phyloP scores from a whole-genome alignment of 2,888 invertebrate species.

The Machimus atricapillus region DNA sequence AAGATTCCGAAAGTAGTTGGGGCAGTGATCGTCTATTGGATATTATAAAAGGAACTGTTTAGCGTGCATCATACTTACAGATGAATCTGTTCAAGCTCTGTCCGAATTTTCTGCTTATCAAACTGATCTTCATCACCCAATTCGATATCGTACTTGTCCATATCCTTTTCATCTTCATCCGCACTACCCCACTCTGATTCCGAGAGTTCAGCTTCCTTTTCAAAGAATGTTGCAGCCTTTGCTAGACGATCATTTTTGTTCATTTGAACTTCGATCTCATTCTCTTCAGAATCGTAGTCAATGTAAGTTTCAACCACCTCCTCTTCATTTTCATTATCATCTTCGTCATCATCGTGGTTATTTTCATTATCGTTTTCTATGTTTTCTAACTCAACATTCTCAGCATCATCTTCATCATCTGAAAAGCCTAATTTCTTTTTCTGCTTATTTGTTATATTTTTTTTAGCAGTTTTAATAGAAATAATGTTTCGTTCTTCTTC shows the following conservation, averaged over 20 bases:
- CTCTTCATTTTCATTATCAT: conserved; percentile 50
- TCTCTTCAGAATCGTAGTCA: conserved; percentile 86
- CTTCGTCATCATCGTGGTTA: conserved; percentile 51
- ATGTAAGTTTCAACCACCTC: conserved; percentile 62
- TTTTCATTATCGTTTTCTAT: conserved; percentile 41
- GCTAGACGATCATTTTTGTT: conserved; percentile 57
- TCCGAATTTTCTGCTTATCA: conserved; percentile 77
- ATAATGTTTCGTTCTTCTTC: background rate
- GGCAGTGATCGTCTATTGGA: background rate
- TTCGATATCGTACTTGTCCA: conserved; percentile 83
- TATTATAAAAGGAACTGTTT: background rate
- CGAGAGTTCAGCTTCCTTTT: conserved; percentile 89
- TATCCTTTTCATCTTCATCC: conserved; percentile 83
- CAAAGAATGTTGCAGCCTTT: conserved; percentile 77
- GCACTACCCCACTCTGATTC: conserved; percentile 90
- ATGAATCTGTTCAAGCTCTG: conserved; percentile 85
- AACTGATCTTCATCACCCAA: conserved; percentile 84
- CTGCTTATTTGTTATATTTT: background rate
- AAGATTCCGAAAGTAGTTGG: background rate
- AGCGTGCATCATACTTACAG: conserved; percentile 68
- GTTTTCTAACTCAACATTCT: conserved; percentile 54
- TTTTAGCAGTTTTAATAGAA: background rate
- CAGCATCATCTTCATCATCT: conserved; percentile 10
- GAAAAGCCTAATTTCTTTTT: conserved; percentile 8
- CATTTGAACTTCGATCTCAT: conserved; percentile 68